Conservation (phyloP, 2,888 invertebrate genomes). For the Cecidostiba fungosa region DNA sequence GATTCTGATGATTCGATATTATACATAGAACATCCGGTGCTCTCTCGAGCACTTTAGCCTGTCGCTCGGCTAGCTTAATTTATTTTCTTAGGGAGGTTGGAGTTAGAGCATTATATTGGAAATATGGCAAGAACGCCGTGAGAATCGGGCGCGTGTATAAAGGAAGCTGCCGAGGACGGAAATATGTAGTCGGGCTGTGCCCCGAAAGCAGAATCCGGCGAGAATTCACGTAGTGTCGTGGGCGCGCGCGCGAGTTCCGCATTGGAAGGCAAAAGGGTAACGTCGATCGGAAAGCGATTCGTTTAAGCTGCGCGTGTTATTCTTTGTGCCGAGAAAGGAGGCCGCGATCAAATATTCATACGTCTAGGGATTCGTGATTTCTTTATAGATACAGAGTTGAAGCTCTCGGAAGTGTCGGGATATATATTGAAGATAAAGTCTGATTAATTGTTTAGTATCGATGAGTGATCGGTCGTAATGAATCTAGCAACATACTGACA, state of each 20-base stretch:
- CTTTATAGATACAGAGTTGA: background rate
- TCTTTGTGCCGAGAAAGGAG: background rate
- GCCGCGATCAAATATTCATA: background rate
- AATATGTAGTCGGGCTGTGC: slow-evolving; percentile 37
- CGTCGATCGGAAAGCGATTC: slow-evolving; percentile 41
- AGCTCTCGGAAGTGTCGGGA: too few relatives aligned
- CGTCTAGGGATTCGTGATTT: background rate
- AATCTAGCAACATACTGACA: background rate
- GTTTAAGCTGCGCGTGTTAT: background rate
- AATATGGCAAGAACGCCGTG: slow-evolving; percentile 35
- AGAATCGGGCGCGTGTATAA: slow-evolving; percentile 1
- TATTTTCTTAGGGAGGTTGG: background rate
- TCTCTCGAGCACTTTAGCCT: background rate
- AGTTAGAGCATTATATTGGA: background rate
- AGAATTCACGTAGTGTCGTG: slow-evolving; percentile 24
- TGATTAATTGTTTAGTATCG: background rate
- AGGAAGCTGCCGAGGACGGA: slow-evolving; percentile 10
- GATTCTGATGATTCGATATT: background rate
- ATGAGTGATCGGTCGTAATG: background rate
- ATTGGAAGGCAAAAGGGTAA: background rate
- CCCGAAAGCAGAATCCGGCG: slow-evolving; percentile 24
- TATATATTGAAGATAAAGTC: background rate
- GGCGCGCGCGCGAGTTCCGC: background rate
- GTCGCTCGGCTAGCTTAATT: background rate
- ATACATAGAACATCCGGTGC: background rate